phyloP scores from a whole-genome alignment of 2,797 vertebrate genomes.

The Oryzias sinensis region DNA sequence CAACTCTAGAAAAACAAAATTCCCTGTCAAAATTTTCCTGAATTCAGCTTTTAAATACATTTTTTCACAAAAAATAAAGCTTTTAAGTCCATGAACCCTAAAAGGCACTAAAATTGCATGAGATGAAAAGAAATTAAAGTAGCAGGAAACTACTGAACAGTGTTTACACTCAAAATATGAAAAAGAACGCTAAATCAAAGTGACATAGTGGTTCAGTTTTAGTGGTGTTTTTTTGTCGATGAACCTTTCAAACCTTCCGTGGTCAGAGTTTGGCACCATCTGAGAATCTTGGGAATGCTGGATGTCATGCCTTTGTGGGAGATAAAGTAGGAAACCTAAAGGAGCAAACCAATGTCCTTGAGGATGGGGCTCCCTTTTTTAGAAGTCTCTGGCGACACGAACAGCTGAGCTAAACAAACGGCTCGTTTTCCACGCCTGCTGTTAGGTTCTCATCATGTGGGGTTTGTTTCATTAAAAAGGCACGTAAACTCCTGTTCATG shows the following conservation, averaged over 20 bases:
- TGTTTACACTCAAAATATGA: too few species aligned
- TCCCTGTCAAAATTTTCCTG: too few species aligned
- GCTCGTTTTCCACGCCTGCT: constrained; percentile 55
- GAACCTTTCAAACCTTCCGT: constrained; percentile 58
- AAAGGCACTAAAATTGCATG: too few species aligned
- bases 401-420: constrained; percentile 34
- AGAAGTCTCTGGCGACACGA: constrained; percentile 27
- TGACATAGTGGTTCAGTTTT: background rate
- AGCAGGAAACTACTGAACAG: too few species aligned
- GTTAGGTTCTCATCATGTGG: constrained; percentile 44
- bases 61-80: too few species aligned
- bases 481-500: constrained; percentile 44
- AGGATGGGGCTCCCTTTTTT: constrained; percentile 25
- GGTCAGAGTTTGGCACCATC: constrained; percentile 61
- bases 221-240: constrained; percentile 4
- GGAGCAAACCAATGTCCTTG: constrained; percentile 43
- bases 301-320: constrained; percentile 39
- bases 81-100: too few species aligned
- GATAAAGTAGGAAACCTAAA: constrained; percentile 36
- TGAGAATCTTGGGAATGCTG: constrained; percentile 68
- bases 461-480: constrained; percentile 59
- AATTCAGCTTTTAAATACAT: too few species aligned
- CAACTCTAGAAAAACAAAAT: too few species aligned
- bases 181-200: too few species aligned
- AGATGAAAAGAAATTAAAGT: too few species aligned